Conservation (phyloP, 2,888 invertebrate species). For the Leptinotarsa juncta region DNA sequence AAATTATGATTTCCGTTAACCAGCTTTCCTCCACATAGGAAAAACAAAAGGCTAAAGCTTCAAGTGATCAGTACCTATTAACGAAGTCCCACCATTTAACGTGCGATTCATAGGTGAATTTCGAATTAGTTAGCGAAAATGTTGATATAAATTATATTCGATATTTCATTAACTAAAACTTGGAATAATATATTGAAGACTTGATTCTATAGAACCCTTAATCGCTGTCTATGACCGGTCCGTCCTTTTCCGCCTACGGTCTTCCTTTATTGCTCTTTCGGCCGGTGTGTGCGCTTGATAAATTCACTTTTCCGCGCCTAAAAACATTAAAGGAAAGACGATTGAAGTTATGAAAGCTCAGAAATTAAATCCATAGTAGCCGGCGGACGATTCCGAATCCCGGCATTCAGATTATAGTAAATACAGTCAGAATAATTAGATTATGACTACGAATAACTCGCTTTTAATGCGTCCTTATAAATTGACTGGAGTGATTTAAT, state of each 20-base stretch:
- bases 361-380: conserved; percentile 63
- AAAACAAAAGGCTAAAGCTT: too few species aligned
- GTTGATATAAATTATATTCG: background rate
- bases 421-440: conserved; percentile 26
- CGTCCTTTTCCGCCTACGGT: background rate
- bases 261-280: conserved; percentile 63
- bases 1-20: too few species aligned
- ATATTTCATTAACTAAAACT: background rate
- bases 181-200: background rate
- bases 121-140: background rate
- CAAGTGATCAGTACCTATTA: too few species aligned
- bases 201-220: background rate
- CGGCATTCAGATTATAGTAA: conserved; percentile 20
- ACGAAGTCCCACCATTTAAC: too few species aligned
- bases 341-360: conserved; percentile 67
- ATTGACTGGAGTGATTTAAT: conserved; percentile 23
- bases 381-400: conserved; percentile 23
- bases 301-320: conserved; percentile 66
- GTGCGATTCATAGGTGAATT: too few species aligned
- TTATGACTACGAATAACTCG: conserved; percentile 24
- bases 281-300: conserved; percentile 65
- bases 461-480: conserved; percentile 19
- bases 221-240: conserved; percentile 2
- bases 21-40: too few species aligned
- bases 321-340: conserved; percentile 66